Evolutionary conservation across 2,888 invertebrate species (phyloP).

Genomic region (Thymelicus lineola): DNA sequence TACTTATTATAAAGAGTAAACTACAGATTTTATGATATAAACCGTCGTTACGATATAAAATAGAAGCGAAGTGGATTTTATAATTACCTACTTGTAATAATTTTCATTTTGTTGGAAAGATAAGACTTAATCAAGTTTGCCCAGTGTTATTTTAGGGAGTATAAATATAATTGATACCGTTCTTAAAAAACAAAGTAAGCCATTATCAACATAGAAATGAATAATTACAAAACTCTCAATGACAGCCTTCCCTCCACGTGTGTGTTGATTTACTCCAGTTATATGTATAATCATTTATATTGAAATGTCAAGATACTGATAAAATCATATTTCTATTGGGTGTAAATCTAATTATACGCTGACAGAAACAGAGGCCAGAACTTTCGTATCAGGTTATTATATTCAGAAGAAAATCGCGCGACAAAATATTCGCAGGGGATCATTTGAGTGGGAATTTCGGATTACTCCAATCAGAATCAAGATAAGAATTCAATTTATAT

Average conservation of each 20-base stretch:
- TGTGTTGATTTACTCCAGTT: neutral
- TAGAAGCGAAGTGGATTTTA: too few species aligned
- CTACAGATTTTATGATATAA: too few species aligned
- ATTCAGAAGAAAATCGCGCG: conserved; percentile 31
- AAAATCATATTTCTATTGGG: conserved; percentile 10
- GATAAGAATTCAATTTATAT: conserved; percentile 77
- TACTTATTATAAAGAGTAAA: too few species aligned
- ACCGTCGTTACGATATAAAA: too few species aligned
- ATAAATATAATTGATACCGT: too few species aligned
- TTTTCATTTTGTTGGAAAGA: too few species aligned
- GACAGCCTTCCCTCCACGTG: neutral
- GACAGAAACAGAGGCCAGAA: conserved; percentile 36
- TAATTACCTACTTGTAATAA: too few species aligned
- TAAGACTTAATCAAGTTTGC: too few species aligned
- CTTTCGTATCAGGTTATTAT: conserved; percentile 36
- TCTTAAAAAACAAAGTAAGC: too few species aligned
- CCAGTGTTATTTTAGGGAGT: too few species aligned
- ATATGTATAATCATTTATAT: conserved; percentile 8
- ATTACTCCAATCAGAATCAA: conserved; percentile 58
- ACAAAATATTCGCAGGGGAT: conserved; percentile 37
- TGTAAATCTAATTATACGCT: conserved; percentile 35
- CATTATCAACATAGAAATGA: too few species aligned
- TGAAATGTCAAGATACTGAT: conserved; percentile 9
- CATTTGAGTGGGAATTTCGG: conserved; percentile 44
- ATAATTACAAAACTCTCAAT: too few species aligned